Percentiles rank a stretch among this genome's conserved stretches.
Evolutionary conservation across 2,888 invertebrate species (phyloP).

Genomic region (Geophilus truncorum): DNA sequence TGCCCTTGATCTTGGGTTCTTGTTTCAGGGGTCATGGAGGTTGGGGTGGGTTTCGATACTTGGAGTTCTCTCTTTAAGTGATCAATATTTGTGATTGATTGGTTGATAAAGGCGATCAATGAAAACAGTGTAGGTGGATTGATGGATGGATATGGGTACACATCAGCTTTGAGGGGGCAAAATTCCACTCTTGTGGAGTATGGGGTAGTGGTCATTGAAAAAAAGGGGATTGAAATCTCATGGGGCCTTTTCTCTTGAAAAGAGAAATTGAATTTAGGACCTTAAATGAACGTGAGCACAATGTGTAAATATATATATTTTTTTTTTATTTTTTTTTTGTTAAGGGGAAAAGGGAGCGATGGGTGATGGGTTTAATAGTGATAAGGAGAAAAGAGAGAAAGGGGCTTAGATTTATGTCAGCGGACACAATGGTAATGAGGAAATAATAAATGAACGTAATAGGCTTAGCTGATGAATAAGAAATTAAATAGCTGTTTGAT

Average conservation of each 20-base stretch:
- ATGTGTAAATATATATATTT: background rate
- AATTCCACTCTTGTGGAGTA: conserved; percentile 4
- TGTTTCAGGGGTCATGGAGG: too few species aligned
- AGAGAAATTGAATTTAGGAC: conserved; percentile 13
- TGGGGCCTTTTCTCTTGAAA: conserved; percentile 6
- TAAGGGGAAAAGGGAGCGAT: background rate
- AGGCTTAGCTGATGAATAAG: too few species aligned
- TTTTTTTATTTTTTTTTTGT: background rate
- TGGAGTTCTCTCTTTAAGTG: background rate
- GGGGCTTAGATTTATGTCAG: background rate
- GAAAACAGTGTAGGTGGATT: conserved; percentile 20
- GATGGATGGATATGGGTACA: conserved; percentile 16
- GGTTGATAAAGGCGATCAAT: conserved; percentile 12
- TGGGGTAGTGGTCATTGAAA: conserved; percentile 12
- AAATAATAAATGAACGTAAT: too few species aligned
- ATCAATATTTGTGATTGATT: conserved; percentile 10
- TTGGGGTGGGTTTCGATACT: background rate
- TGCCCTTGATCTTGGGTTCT: background rate
- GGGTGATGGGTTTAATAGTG: background rate
- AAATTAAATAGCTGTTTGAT: background rate
- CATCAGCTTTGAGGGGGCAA: background rate
- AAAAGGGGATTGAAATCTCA: conserved; percentile 4
- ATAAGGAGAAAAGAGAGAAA: background rate
- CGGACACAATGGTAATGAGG: background rate
- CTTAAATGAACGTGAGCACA: conserved; percentile 6